Evolutionary conservation across 2,113 vertebrate genomes (phyloP), one percentile per base, ranked within the genome.

Genomic region (Pithys albifrons): DNA sequence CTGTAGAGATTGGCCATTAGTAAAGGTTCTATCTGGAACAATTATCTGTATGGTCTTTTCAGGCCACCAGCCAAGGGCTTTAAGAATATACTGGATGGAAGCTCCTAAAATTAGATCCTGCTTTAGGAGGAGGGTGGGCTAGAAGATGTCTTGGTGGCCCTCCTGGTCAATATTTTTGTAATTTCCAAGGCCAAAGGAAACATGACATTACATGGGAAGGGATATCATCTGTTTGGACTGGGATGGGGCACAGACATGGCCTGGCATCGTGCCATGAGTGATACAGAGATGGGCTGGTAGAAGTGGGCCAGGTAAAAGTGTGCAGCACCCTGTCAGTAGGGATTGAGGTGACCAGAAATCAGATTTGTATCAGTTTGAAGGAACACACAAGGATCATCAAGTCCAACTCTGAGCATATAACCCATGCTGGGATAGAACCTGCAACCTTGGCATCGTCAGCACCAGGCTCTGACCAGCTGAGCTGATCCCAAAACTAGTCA

Each of bases 291-390:
- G n/a, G 27, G 14, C 23, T 29, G 18, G 31, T 13, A 46, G 77
- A 85, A 64, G 29, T 12, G 31, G 6, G 20, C 23, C 3, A 27
- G 7, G 5, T 39, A 17, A 69, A 72, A 27, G 7, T 51, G 51
- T 0, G 0, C 37, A 70, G 37, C 1, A 1, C 23, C 22, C 3
- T 2, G 11, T 4, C 12, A 31, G 24, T 9, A 24, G 4, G 39
- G 31, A 19, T 1, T 22, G 45, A 69, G 18, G 35, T 19, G 8
- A 43, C 13, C 41, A 43, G 41, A 43, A 43, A 43, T 43, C 17
- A 14, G n/a, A 59, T 22, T 43, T 20, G 41, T 31, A 19, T 9
- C 39, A 43, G 27, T 29, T 64, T 27, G 37, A 64, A 29, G 27
- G 24, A 27, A 29, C 27, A 8, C 27, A 20, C 27, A 43, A 8